These are phyloP conservation scores for Zygothrica quintamaculata DNA, from an alignment of 2,888 invertebrate species.

Conservation along the genomic window DNA sequence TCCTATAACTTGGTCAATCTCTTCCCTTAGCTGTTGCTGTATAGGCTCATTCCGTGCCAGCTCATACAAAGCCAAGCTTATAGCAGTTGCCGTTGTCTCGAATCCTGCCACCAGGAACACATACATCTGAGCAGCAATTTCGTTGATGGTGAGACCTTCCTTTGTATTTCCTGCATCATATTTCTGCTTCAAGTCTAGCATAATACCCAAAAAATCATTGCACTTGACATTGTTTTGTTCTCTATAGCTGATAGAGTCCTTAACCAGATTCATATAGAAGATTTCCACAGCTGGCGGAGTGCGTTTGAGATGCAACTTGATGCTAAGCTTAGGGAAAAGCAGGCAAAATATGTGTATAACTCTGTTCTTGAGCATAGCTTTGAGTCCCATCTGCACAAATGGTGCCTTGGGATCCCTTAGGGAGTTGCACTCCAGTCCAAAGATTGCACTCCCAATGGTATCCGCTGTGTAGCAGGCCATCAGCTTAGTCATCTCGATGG, in stretches of 20 bases:
- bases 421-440: constrained; percentile 85
- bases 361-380: constrained; percentile 55
- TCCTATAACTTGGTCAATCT: constrained; percentile 79
- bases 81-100: constrained; percentile 87
- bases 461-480: constrained; percentile 85
- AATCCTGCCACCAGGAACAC: constrained; percentile 86
- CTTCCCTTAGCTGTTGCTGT: constrained; percentile 82
- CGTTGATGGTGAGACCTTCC: constrained; percentile 70
- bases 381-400: constrained; percentile 80
- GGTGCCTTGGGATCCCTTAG: constrained; percentile 82
- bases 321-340: constrained; percentile 66
- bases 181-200: constrained; percentile 60
- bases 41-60: constrained; percentile 67
- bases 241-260: constrained; percentile 62
- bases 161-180: constrained; percentile 71
- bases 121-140: constrained; percentile 81
- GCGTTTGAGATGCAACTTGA: constrained; percentile 57
- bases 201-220: constrained; percentile 87
- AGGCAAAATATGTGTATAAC: constrained; percentile 48
- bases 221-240: constrained; percentile 82
- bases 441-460: constrained; percentile 85
- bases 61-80: constrained; percentile 85
- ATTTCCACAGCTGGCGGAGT: constrained; percentile 68
- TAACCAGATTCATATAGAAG: constrained; percentile 84
- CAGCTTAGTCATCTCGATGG: constrained; percentile 84